Conservation (phyloP, 2,888 invertebrate species). For the Sinodicranocentrus sp. region DNA sequence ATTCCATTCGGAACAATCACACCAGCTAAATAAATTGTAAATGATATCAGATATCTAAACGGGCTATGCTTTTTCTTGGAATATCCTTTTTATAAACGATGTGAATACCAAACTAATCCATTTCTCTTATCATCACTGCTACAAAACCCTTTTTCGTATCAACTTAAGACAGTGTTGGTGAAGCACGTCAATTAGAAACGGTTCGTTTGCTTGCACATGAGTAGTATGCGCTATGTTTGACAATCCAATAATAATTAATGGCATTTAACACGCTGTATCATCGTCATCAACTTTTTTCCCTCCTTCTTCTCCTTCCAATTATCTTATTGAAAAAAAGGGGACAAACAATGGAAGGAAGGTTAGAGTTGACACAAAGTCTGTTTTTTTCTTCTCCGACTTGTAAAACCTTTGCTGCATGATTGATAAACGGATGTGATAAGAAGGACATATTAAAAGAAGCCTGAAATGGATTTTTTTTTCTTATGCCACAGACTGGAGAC, state of each 20-base stretch:
- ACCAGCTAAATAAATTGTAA: too few species aligned
- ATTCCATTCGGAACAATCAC: too few species aligned
- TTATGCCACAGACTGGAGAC: conserved; percentile 39
- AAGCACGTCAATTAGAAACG: neutral
- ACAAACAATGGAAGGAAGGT: conserved; percentile 27
- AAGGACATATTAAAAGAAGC: conserved; percentile 57
- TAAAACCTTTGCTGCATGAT: conserved; percentile 41
- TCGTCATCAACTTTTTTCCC: conserved; percentile 16
- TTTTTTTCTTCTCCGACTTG: conserved; percentile 41
- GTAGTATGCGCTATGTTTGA: conserved; percentile 19
- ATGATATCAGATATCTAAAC: too few species aligned
- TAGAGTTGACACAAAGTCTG: conserved; percentile 73
- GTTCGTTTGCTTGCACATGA: neutral
- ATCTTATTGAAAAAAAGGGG: conserved; percentile 9
- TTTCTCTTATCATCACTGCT: too few species aligned
- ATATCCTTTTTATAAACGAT: too few species aligned
- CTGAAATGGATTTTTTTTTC: conserved; percentile 37
- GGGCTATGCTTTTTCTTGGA: too few species aligned
- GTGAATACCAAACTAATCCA: too few species aligned
- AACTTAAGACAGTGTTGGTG: neutral
- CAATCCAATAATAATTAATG: conserved; percentile 64
- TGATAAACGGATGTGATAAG: conserved; percentile 64
- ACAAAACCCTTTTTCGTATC: neutral
- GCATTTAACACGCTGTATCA: conserved; percentile 45
- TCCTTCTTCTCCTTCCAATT: neutral